phyloP scores from a whole-genome alignment of 2,797 vertebrate genomes.

The Sebastes kiyomatsui region DNA sequence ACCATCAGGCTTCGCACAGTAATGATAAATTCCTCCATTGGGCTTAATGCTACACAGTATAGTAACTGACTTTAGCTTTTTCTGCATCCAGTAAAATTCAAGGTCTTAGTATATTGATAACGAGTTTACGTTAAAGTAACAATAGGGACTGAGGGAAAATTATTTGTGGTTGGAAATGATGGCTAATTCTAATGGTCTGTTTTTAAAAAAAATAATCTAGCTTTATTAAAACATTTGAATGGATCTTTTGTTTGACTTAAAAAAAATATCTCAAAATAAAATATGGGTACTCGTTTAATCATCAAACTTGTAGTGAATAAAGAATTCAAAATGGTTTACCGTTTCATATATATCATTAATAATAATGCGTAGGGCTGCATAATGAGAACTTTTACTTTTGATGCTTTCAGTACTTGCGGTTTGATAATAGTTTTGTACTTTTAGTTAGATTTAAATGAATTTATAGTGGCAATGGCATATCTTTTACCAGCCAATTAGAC shows the following conservation, averaged over 20 bases:
- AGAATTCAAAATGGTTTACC: neutral
- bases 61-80: slow-evolving; percentile 10
- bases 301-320: no score
- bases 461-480: no score
- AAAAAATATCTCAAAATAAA: neutral
- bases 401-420: neutral
- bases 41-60: slow-evolving; percentile 38
- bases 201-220: neutral
- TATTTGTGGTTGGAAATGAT: neutral
- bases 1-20: slow-evolving; percentile 57
- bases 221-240: neutral
- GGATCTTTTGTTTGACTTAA: neutral
- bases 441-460: no score
- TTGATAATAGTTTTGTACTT: neutral
- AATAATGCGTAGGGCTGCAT: neutral
- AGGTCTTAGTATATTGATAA: slow-evolving; percentile 18
- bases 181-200: neutral
- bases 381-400: neutral
- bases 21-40: slow-evolving; percentile 67
- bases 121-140: neutral
- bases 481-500: no score
- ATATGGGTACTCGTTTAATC: neutral
- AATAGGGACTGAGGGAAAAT: neutral
- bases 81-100: slow-evolving; percentile 14
- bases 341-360: neutral